A percentile compares a stretch with the other conserved stretches of the same genome.
These are phyloP conservation scores for Andricus curvator DNA, from an alignment of 2,888 invertebrate genomes.

Conservation along the genomic window DNA sequence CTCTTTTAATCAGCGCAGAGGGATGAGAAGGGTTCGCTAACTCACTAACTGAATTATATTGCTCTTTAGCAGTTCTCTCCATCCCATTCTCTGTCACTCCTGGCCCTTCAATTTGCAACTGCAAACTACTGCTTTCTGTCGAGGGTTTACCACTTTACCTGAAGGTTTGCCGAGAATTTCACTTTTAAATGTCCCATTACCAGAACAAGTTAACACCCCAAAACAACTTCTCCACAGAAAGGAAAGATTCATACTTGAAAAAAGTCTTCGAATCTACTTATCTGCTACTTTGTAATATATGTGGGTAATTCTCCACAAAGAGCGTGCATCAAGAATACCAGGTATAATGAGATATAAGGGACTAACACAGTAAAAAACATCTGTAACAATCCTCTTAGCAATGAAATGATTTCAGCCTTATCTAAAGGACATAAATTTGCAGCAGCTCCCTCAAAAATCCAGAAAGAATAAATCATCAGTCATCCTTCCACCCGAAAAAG, in stretches of 20 bases:
- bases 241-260: not conserved
- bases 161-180: slow-evolving; percentile 33
- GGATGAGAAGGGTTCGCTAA: slow-evolving; percentile 39
- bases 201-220: slow-evolving; percentile 2
- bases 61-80: slow-evolving; percentile 33
- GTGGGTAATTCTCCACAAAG: no score
- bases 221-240: not conserved
- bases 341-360: no score
- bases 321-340: no score
- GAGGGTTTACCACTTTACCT: slow-evolving; percentile 26
- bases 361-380: no score
- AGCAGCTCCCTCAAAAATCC: no score
- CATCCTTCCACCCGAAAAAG: no score
- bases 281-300: no score
- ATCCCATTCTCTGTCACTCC: slow-evolving; percentile 36
- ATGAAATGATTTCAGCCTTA: no score
- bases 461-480: no score
- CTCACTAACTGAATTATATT: slow-evolving; percentile 39
- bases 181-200: slow-evolving; percentile 23
- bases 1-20: slow-evolving; percentile 29
- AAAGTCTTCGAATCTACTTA: not conserved
- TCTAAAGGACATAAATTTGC: no score
- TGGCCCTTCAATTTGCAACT: slow-evolving; percentile 38
- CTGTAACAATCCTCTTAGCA: no score
- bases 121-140: slow-evolving; percentile 29